A percentile compares a stretch with the other conserved stretches of the same genome.
phyloP scores from a whole-genome alignment of 1,140 invertebrate species.

The Hydropsyche tenuis region DNA sequence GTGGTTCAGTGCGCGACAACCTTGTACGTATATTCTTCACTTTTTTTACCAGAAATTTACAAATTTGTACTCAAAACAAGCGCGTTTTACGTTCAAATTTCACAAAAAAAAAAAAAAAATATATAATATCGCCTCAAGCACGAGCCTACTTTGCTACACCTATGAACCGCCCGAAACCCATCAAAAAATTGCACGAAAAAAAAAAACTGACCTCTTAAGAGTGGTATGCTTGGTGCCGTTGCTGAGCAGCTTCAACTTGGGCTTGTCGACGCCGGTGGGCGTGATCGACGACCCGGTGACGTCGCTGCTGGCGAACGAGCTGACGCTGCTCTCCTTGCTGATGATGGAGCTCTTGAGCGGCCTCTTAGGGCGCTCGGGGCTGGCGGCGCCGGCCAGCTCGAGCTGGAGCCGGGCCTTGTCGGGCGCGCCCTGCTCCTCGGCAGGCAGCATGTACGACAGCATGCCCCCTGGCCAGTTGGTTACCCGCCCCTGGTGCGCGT shows the following conservation, averaged over 20 bases:
- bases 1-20: too few species aligned
- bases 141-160: background rate
- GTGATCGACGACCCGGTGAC: constrained; percentile 65
- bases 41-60: too few species aligned
- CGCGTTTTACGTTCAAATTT: too few species aligned
- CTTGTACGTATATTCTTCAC: too few species aligned
- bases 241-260: constrained; percentile 64
- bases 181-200: background rate
- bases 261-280: constrained; percentile 62
- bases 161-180: background rate
- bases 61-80: too few species aligned
- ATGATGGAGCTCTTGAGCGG: constrained; percentile 57
- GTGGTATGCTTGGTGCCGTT: constrained; percentile 68
- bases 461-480: constrained; percentile 55
- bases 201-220: constrained; percentile 65
- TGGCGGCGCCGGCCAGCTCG: constrained; percentile 48
- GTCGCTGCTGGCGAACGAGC: constrained; percentile 64
- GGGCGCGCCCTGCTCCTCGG: constrained; percentile 67
- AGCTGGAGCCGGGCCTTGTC: constrained; percentile 62
- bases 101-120: too few species aligned
- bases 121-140: background rate
- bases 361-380: constrained; percentile 53
- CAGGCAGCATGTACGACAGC: constrained; percentile 71
- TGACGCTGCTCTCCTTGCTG: constrained; percentile 65
- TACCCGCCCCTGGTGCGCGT: background rate